Conservation (phyloP, 2,113 vertebrate genomes). For the Indicator maculatus region DNA sequence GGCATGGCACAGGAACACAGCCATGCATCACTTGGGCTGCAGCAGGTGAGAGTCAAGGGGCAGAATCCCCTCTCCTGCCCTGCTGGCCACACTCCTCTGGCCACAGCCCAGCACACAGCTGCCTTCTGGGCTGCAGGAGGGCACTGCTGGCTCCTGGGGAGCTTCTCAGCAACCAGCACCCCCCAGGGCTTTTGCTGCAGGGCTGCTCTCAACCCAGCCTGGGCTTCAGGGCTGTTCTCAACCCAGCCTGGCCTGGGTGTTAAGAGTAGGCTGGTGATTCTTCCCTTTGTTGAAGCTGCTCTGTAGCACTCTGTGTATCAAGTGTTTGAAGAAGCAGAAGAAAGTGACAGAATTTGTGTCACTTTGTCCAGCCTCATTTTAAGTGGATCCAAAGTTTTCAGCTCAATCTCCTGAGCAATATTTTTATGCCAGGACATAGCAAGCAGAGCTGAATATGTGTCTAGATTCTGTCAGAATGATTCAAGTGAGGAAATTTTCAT, state of each 20-base stretch:
- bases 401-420: neutral
- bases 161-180: too few relatives aligned
- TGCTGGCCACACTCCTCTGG: too few relatives aligned
- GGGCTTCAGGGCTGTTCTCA: too few relatives aligned
- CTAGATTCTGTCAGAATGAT: neutral
- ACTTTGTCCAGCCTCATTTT: too few relatives aligned
- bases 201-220: too few relatives aligned
- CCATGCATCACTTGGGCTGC: neutral
- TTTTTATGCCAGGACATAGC: neutral
- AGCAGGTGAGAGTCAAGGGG: neutral
- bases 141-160: too few relatives aligned
- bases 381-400: too few relatives aligned
- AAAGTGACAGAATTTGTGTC: neutral
- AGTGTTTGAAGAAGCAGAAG: neutral
- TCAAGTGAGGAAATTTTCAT: neutral
- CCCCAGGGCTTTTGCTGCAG: too few relatives aligned
- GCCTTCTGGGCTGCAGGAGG: too few relatives aligned
- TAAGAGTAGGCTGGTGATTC: neutral
- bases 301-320: neutral
- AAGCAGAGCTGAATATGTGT: neutral
- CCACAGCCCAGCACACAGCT: too few relatives aligned
- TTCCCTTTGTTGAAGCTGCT: neutral
- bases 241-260: neutral
- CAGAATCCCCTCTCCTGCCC: too few relatives aligned
- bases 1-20: neutral